Conservation (phyloP, 2,888 invertebrate species). For the Ormyrus thymus region DNA sequence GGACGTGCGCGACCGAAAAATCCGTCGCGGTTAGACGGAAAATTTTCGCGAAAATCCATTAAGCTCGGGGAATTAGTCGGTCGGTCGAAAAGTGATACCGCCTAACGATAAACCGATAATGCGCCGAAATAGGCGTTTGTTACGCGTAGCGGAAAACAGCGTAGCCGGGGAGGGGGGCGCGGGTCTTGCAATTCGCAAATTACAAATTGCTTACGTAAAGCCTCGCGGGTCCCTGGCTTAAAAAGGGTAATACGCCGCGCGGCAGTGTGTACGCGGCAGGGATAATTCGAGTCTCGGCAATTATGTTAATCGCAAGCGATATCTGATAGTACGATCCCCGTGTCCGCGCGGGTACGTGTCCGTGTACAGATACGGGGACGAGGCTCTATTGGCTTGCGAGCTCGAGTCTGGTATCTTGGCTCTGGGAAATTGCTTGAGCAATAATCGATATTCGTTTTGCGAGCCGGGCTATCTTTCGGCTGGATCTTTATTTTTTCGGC, state of each 20-base stretch:
- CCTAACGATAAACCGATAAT: conserved; percentile 55
- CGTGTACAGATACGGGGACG: not conserved
- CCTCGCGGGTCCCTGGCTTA: not conserved
- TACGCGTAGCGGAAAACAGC: conserved; percentile 11
- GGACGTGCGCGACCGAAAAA: conserved; percentile 23
- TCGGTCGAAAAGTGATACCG: conserved; percentile 22
- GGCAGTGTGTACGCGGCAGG: not conserved
- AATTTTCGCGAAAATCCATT: conserved; percentile 54
- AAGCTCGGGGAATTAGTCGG: conserved; percentile 28
- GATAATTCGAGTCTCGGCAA: conserved; percentile 26
- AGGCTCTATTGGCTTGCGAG: not conserved
- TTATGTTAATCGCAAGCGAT: conserved; percentile 48
- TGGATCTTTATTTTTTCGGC: too few species aligned
- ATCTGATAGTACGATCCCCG: conserved; percentile 9
- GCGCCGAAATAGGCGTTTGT: conserved; percentile 33
- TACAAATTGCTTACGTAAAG: conserved; percentile 36
- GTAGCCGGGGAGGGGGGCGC: too few species aligned
- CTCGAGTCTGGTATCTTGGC: conserved; percentile 27
- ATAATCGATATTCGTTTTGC: conserved; percentile 36
- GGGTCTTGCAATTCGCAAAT: conserved; percentile 20
- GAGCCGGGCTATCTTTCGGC: not conserved
- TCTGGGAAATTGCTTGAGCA: conserved; percentile 33
- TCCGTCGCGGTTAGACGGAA: conserved; percentile 40
- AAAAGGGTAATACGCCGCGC: not conserved
- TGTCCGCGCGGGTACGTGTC: not conserved